Evolutionary conservation across 1,140 invertebrate species (phyloP).

Genomic region (Potamilus streckersoni): DNA sequence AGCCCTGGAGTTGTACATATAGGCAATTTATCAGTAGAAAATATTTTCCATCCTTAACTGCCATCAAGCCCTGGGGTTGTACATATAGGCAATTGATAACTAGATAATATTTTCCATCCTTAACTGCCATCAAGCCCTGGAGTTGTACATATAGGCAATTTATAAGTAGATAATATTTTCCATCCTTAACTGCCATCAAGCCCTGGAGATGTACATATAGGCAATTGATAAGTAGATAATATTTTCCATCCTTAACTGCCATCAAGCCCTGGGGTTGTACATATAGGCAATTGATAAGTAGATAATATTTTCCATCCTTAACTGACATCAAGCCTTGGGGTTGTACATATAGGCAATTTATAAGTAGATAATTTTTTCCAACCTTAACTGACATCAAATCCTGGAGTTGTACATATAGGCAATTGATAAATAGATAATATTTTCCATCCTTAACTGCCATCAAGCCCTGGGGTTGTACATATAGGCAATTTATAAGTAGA

Average conservation of each 20-base stretch:
- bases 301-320: slow-evolving; percentile 9
- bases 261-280: slow-evolving; percentile 43
- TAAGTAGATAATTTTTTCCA: neutral
- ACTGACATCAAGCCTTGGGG: slow-evolving; percentile 37
- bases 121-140: slow-evolving; percentile 37
- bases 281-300: neutral
- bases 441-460: slow-evolving; percentile 7
- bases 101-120: slow-evolving; percentile 1
- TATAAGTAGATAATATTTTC: neutral
- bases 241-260: slow-evolving; percentile 11
- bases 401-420: slow-evolving; percentile 32
- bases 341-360: slow-evolving; percentile 13
- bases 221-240: neutral
- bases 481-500: neutral
- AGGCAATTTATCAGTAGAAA: neutral
- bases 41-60: slow-evolving; percentile 13
- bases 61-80: slow-evolving; percentile 41
- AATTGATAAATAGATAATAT: neutral
- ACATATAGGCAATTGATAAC: slow-evolving; percentile 4
- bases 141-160: slow-evolving; percentile 19
- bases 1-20: no score
- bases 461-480: slow-evolving; percentile 46
- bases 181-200: slow-evolving; percentile 26
- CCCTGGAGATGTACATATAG: slow-evolving; percentile 39
- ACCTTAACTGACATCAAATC: slow-evolving; percentile 31